Base-by-base conservation (phyloP, 1,140 invertebrate genomes). In the Carcinoscorpius rotundicauda region DNA sequence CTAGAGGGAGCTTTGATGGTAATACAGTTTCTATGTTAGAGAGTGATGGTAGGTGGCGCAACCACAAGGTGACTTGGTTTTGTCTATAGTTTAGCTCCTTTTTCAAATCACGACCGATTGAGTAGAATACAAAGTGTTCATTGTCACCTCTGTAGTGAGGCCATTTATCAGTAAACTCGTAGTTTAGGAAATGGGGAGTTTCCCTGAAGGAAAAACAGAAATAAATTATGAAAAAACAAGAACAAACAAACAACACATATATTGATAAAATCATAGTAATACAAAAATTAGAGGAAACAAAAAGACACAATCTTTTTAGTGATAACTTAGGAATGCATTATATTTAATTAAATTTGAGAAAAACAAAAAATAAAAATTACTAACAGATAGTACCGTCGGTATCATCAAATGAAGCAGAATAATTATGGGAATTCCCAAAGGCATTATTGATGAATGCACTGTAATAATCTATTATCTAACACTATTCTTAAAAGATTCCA, bases 131-230 rank as follows among this genome's bases (percentile, higher is more conserved):
- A 29, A 29, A 29, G 29, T 29, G 29, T 55, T 66, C 61, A 4
- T 8, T 60, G 11, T 63, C 59, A 10, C 61, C 66, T 4, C 60
- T 58, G 62, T 63, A 72, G 4, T 53, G 51, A 9, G 64, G 59
- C 71, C 71, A 72, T 8, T 58, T 51, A 29, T 29, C 29, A n/a
- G 71, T 69, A 61, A 66, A 69, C 48, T 72, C 71, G 59, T 65
- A 66, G 51, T 69, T 69, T 0, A 63, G 52, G 8, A 62, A 66
- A 48, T 66, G 59, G 5, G 71, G 71, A 10, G 70, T 66, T 52
- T 67, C 60, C n/a, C 69, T 69, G 63, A n/a, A 63, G 60, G 11
- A 63, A n/a, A n/a, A 29, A 29, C 29, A 29, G 29, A 29, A 29
- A 29, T 29, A 29, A 29, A 29, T 29, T 29, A 29, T 29, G 29